A percentile compares a stretch with the other conserved stretches of the same genome.
Conservation (phyloP, 2,113 vertebrate genomes). For the Pygoscelis adeliae region DNA sequence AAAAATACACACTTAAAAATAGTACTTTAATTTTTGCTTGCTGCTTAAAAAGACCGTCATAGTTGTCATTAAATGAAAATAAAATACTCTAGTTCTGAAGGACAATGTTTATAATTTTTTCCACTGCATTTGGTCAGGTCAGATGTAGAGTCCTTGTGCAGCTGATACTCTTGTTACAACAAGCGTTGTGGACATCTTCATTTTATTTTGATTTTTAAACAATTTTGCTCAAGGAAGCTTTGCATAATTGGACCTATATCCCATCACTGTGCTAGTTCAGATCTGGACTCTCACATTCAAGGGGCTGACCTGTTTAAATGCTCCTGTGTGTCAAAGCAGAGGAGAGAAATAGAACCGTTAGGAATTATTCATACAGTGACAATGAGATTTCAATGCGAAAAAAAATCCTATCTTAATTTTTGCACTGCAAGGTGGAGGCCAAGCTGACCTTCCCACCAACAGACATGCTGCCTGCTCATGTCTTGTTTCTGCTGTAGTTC, state of each 20-base stretch:
- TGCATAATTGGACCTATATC: not conserved
- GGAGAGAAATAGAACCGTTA: not conserved
- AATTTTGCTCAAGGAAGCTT: not conserved
- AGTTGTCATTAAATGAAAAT: conserved; percentile 34
- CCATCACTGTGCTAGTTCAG: not conserved
- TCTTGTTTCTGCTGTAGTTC: not conserved
- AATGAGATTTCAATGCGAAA: conserved; percentile 19
- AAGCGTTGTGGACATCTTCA: not conserved
- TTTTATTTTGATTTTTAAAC: conserved; percentile 8
- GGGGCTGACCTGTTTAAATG: conserved; percentile 52
- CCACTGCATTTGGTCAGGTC: rapidly evolving
- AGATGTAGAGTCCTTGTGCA: not conserved
- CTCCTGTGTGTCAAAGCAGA: not conserved
- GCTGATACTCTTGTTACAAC: not conserved
- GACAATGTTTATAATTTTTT: conserved; percentile 19
- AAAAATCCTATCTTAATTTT: not conserved
- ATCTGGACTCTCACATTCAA: not conserved
- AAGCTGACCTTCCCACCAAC: not conserved
- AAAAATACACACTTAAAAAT: conserved; percentile 43
- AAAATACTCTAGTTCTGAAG: not conserved
- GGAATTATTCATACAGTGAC: not conserved
- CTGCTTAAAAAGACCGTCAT: conserved; percentile 21
- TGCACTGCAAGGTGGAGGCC: not conserved
- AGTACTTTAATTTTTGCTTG: conserved; percentile 49
- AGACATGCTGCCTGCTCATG: not conserved